Base-by-base conservation (phyloP, 2,797 vertebrate species). In the Naso thynnoides region DNA sequence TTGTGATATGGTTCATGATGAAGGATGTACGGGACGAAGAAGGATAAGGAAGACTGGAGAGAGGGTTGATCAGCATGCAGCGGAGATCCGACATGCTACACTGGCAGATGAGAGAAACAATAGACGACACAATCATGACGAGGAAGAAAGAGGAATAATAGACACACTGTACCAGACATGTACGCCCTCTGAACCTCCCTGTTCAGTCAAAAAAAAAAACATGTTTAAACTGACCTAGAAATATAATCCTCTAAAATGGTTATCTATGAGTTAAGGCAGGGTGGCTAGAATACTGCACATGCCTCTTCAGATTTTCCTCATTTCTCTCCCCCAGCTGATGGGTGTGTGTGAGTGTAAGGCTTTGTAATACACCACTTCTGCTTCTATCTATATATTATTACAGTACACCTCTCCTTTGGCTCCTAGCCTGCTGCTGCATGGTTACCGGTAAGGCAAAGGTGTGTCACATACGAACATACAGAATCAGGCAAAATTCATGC, bases 361-460 rank as follows among this genome's bases (percentile, higher is more conserved):
- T 91, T 89, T 79, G 76, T 82, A 83, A 87, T 74, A 90, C 79
- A 86, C 75, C 85, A 76, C 73, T 81, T 84, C 53, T 57, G 56
- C 39, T 54, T 31, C 10, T 36, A 47, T 10, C 27, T 56, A 18
- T 21, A 1, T 16, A 3, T 36, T 54, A 47, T 31, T 63, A 33
- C 16, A 78, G 24, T 10, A 4, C 21, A 15, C 6, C 81, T 81
- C 82, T 87, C 90, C 80, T 93, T 93, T 92, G 90, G 91, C 89
- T 90, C 83, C 82, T 83, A 90, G 91, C 70, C 92, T 90, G 87
- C 90, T 92, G 92, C 85, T 92, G 89, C 78, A 84, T 90, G 81
- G 75, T 90, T 79, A 90, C 88, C 89, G 85, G 88, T 94, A 94
- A 94, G 93, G 93, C 92, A 93, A 89, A 90, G 81, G 89, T 94